These are phyloP conservation scores for Meganola albula DNA, from an alignment of 2,888 invertebrate species.

Conservation along the genomic window DNA sequence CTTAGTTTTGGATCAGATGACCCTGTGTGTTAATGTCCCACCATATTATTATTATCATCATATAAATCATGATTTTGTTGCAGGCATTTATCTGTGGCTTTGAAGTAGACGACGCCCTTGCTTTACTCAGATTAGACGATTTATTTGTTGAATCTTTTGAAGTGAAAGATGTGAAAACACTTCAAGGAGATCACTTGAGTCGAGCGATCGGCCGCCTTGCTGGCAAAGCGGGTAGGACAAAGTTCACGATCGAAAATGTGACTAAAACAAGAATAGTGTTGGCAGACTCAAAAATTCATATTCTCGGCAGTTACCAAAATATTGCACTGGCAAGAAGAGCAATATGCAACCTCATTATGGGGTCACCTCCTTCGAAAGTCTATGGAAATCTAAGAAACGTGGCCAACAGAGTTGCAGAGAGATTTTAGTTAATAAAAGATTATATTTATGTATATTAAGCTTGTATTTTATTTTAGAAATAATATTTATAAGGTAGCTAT, in stretches of 20 bases:
- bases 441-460: conserved; percentile 36
- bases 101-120: conserved; percentile 97
- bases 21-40: not conserved
- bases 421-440: conserved; percentile 77
- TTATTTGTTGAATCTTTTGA: conserved; percentile 98
- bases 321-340: conserved; percentile 96
- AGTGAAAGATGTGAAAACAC: conserved; percentile 95
- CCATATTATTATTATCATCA: too few relatives aligned
- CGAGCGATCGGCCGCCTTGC: conserved; percentile 98
- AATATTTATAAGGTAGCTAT: too few relatives aligned
- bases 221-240: conserved; percentile 97
- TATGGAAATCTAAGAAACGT: conserved; percentile 95
- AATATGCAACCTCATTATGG: conserved; percentile 97
- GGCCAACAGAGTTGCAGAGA: conserved; percentile 88
- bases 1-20: too few relatives aligned
- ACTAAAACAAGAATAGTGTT: conserved; percentile 98
- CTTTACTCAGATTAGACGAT: conserved; percentile 95
- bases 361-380: conserved; percentile 98
- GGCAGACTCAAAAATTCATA: conserved; percentile 97
- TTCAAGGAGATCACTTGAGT: conserved; percentile 96
- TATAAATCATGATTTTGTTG: too few relatives aligned
- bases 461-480: too few relatives aligned
- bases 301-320: conserved; percentile 98
- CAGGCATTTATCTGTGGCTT: conserved; percentile 96
- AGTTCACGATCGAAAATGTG: conserved; percentile 98